phyloP scores from a whole-genome alignment of 2,797 vertebrate genomes.

The Amblyraja radiata region DNA sequence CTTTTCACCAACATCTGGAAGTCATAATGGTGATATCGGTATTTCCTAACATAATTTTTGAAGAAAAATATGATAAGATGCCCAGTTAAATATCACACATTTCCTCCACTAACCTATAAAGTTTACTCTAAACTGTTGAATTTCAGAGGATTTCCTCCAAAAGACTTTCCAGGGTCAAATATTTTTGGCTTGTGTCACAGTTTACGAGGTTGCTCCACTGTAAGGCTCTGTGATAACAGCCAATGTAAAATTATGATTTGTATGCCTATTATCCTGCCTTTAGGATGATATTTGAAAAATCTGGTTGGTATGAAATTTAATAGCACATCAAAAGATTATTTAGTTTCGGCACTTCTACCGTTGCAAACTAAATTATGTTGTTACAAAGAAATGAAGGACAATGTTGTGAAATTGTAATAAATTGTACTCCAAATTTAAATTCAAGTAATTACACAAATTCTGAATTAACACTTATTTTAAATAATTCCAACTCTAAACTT shows the following conservation, averaged over 20 bases:
- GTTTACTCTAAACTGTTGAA: background rate
- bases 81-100: background rate
- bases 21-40: slow-evolving; percentile 19
- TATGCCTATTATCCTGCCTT: too few species aligned
- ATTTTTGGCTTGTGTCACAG: background rate
- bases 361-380: background rate
- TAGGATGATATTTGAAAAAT: background rate
- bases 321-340: background rate
- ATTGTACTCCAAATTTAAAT: too few species aligned
- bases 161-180: background rate
- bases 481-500: too few species aligned
- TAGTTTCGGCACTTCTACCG: background rate
- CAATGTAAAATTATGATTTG: background rate
- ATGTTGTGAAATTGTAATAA: background rate
- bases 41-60: slow-evolving; percentile 15
- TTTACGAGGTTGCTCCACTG: background rate
- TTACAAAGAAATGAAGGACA: background rate
- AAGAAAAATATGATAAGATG: slow-evolving; percentile 14
- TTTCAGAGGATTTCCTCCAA: background rate
- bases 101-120: background rate
- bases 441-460: too few species aligned
- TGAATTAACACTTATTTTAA: too few species aligned
- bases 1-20: slow-evolving; percentile 24
- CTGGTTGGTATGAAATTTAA: background rate
- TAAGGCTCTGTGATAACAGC: background rate